Conservation (phyloP, 2,888 invertebrate genomes). For the Cetonia aurata region DNA sequence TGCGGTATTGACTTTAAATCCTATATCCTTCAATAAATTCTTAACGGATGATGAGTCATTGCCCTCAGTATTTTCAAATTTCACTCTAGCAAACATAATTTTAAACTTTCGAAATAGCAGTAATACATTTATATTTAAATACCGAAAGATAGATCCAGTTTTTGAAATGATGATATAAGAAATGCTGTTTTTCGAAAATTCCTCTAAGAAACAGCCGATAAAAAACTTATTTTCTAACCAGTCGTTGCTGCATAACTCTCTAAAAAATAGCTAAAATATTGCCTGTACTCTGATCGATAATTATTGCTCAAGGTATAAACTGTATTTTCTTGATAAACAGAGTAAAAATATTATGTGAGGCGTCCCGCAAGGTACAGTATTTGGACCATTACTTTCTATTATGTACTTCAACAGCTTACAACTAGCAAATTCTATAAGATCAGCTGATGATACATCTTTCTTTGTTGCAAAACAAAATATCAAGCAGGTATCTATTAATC, state of each 20-base stretch:
- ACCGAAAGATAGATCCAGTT: slow-evolving; percentile 48
- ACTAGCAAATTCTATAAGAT: no score
- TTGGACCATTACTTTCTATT: no score
- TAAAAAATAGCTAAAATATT: no score
- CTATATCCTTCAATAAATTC: slow-evolving; percentile 11
- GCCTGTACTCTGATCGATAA: no score
- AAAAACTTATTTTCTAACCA: slow-evolving; percentile 26
- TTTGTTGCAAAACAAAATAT: no score
- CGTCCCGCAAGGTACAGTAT: no score
- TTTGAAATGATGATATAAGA: slow-evolving; percentile 42
- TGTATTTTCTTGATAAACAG: no score
- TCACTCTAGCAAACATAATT: slow-evolving; percentile 17
- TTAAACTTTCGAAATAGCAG: slow-evolving; percentile 2
- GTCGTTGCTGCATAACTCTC: slow-evolving; percentile 22
- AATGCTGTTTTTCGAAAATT: slow-evolving; percentile 9
- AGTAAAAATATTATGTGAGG: no score
- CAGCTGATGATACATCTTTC: no score
- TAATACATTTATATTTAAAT: slow-evolving; percentile 15
- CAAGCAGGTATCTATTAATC: no score
- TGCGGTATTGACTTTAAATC: slow-evolving; percentile 7
- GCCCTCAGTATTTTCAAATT: background rate
- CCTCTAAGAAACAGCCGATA: slow-evolving; percentile 39
- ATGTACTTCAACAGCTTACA: no score
- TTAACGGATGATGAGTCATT: background rate
- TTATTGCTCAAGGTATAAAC: no score